phyloP scores from a whole-genome alignment of 2,888 invertebrate species.

The Pristionchus exspectatus region DNA sequence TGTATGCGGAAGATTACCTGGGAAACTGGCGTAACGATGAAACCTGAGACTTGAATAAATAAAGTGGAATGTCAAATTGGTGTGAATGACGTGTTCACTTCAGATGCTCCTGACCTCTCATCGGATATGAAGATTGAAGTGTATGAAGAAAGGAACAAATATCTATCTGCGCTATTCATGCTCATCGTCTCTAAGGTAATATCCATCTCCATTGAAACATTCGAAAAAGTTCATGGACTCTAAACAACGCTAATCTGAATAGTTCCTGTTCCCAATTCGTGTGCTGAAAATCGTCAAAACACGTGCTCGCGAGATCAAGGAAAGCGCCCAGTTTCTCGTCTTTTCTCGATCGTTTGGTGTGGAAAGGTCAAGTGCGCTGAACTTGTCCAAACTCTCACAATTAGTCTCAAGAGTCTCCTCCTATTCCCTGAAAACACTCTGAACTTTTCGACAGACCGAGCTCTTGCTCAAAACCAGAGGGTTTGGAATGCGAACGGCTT shows the following conservation, averaged over 20 bases:
- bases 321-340: slow-evolving; percentile 2
- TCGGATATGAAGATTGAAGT: slow-evolving; percentile 72
- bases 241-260: neutral
- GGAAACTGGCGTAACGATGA: no score
- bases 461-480: no score
- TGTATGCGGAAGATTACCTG: no score
- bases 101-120: slow-evolving; percentile 76
- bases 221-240: no score
- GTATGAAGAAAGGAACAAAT: slow-evolving; percentile 74
- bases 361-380: slow-evolving; percentile 27
- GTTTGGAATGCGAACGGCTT: no score
- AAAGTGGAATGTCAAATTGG: neutral
- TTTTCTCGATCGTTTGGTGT: neutral
- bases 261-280: neutral
- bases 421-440: neutral
- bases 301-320: neutral
- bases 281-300: neutral
- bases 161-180: slow-evolving; percentile 75
- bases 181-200: slow-evolving; percentile 69
- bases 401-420: neutral
- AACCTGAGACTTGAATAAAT: no score
- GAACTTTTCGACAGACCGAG: neutral
- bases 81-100: neutral
- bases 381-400: neutral
- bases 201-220: neutral